Evolutionary conservation across 2,113 vertebrate genomes (phyloP).

Genomic region (Anoplopoma fimbria): DNA sequence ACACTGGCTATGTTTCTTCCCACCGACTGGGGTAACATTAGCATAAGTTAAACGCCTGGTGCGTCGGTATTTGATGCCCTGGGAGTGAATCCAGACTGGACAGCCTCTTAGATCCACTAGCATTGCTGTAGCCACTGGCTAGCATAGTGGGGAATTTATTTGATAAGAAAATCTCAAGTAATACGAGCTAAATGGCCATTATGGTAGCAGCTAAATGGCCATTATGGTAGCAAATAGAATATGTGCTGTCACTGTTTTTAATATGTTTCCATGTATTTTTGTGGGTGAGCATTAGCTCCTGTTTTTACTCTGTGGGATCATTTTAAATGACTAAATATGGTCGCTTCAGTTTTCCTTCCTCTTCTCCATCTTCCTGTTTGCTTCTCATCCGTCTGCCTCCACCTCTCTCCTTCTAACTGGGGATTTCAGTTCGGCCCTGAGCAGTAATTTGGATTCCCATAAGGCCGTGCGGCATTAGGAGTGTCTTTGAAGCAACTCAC

Average conservation of each 20-base stretch:
- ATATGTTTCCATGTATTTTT: neutral
- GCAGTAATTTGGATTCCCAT: slow-evolving; percentile 52
- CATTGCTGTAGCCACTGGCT: too few species aligned
- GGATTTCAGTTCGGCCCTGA: slow-evolving; percentile 43
- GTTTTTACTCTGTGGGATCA: neutral
- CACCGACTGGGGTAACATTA: too few species aligned
- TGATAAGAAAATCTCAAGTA: too few species aligned
- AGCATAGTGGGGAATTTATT: too few species aligned
- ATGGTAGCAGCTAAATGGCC: neutral
- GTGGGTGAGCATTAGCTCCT: neutral
- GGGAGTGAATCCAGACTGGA: too few species aligned
- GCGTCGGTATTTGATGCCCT: neutral
- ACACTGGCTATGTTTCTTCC: too few species aligned
- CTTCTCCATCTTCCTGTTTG: neutral
- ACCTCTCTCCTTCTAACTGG: neutral
- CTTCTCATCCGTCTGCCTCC: neutral
- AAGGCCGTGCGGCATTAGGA: slow-evolving; percentile 24
- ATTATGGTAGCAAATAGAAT: neutral
- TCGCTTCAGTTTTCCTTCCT: too few species aligned
- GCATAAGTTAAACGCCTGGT: too few species aligned
- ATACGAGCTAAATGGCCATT: too few species aligned
- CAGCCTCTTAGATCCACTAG: too few species aligned
- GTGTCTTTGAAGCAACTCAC: slow-evolving; percentile 38
- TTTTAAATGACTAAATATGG: neutral
- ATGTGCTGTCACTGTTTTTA: too few species aligned